phyloP scores from a whole-genome alignment of 2,113 vertebrate species.

The Opisthocomus hoazin region DNA sequence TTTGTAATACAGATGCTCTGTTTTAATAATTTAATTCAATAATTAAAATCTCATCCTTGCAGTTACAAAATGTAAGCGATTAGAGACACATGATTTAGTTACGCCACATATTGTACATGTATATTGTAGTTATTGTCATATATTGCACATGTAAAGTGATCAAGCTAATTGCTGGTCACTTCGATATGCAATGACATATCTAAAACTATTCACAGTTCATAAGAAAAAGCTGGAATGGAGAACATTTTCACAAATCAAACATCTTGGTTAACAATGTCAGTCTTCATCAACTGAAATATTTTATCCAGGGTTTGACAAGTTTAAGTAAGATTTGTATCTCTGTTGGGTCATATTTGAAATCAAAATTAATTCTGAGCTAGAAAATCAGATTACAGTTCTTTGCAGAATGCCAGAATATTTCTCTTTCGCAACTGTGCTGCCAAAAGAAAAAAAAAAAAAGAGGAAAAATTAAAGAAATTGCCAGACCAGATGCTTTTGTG shows the following conservation, averaged over 20 bases:
- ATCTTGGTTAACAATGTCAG: conserved; percentile 14
- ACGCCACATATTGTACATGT: too few relatives aligned
- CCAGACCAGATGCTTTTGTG: not conserved
- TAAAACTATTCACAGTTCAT: not conserved
- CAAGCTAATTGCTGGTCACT: not conserved
- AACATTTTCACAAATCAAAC: conserved; percentile 12
- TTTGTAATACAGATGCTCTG: not conserved
- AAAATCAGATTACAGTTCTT: conserved; percentile 17
- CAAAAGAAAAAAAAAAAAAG: not conserved
- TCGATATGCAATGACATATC: not conserved
- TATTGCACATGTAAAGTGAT: not conserved
- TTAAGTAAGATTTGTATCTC: conserved; percentile 55
- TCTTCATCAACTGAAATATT: not conserved
- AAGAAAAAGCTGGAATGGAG: not conserved
- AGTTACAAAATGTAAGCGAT: not conserved
- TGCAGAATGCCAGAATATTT: conserved; percentile 12
- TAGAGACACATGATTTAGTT: not conserved
- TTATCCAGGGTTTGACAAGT: conserved; percentile 8
- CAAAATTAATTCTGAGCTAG: conserved; percentile 16
- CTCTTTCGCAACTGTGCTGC: not conserved
- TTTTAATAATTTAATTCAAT: not conserved
- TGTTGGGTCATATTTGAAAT: not conserved
- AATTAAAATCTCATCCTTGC: not conserved
- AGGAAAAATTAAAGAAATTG: not conserved
- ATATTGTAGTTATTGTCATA: too few relatives aligned